Evolutionary conservation across 2,113 vertebrate species (phyloP).

Genomic region (Lota lota): DNA sequence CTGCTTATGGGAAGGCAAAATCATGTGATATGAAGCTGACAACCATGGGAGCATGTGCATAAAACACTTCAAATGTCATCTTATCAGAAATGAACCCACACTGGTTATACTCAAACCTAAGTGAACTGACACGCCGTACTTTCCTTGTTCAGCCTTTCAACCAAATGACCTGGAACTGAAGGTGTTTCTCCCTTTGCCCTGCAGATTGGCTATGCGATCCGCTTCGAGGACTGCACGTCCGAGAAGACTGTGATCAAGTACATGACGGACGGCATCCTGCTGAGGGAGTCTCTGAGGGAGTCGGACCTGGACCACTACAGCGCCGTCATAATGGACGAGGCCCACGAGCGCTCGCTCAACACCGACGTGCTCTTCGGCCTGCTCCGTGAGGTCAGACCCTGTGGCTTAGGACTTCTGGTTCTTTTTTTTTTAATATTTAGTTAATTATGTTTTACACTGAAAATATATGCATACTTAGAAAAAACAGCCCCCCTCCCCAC

Average conservation of each 20-base stretch:
- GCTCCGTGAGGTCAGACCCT: slow-evolving; percentile 83
- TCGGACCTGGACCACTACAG: slow-evolving; percentile 98
- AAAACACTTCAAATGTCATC: too few species aligned
- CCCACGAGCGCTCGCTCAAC: slow-evolving; percentile 94
- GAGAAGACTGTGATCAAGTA: slow-evolving; percentile 97
- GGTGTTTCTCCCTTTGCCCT: background rate
- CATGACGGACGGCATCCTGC: slow-evolving; percentile 97
- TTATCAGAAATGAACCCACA: too few species aligned
- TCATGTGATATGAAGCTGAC: too few species aligned
- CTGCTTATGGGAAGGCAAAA: too few species aligned
- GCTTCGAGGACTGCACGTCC: slow-evolving; percentile 96
- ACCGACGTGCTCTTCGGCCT: slow-evolving; percentile 97
- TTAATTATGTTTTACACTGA: background rate
- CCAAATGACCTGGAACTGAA: background rate
- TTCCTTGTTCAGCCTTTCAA: too few species aligned
- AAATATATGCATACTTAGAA: background rate
- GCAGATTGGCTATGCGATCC: slow-evolving; percentile 96
- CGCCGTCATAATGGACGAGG: slow-evolving; percentile 98
- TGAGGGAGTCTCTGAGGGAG: slow-evolving; percentile 94
- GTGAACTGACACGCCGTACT: too few species aligned
- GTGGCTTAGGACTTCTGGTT: background rate
- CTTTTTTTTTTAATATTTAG: too few species aligned
- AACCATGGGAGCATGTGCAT: too few species aligned
- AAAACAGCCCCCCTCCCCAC: background rate
- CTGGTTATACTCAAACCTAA: too few species aligned